phyloP scores from a whole-genome alignment of 2,797 vertebrate species.

The Carcharodon carcharias region DNA sequence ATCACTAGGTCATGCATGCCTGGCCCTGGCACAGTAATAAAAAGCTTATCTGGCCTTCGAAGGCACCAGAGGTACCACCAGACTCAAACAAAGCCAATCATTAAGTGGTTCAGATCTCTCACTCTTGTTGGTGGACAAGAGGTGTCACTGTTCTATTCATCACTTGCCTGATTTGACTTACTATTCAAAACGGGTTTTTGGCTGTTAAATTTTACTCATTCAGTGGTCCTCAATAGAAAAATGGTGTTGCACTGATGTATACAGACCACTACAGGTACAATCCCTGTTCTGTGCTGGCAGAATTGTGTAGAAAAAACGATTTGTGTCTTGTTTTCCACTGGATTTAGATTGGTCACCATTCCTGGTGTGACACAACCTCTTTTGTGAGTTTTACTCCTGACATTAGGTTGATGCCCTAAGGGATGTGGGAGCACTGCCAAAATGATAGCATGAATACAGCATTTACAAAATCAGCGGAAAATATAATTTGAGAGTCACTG shows the following conservation, averaged over 20 bases:
- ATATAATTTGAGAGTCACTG: neutral
- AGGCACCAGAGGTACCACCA: too few relatives aligned
- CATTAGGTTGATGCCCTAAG: neutral
- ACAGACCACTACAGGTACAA: neutral
- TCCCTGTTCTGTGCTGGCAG: neutral
- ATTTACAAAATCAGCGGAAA: neutral
- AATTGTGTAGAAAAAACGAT: neutral
- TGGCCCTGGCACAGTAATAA: too few relatives aligned
- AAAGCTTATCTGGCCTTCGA: too few relatives aligned
- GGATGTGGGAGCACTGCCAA: neutral
- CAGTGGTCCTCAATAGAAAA: neutral
- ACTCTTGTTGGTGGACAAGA: neutral
- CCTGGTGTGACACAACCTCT: neutral
- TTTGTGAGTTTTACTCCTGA: neutral
- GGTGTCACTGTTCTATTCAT: neutral
- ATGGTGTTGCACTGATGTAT: neutral
- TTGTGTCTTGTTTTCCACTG: neutral
- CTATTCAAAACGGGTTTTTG: neutral
- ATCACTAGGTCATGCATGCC: too few relatives aligned
- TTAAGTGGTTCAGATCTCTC: neutral
- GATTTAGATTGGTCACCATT: neutral
- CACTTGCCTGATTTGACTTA: neutral
- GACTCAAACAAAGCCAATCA: neutral
- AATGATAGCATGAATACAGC: neutral
- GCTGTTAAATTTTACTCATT: neutral